Base-by-base conservation (phyloP, 2,113 vertebrate species). In the Neomonachus schauinslandi region DNA sequence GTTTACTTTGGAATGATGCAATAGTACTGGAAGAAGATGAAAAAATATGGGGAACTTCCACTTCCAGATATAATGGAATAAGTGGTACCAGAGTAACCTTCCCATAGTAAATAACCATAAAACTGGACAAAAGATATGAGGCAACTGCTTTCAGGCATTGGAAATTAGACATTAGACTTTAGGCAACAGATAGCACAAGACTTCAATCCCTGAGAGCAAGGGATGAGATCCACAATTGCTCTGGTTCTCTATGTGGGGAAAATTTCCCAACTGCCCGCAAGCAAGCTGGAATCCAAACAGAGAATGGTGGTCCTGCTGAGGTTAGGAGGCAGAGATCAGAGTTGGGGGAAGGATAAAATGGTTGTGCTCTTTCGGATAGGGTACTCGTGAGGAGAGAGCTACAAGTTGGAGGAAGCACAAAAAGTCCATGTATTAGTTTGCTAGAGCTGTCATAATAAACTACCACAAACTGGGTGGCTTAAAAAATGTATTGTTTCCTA, bases 1-100 rank as follows among this genome's bases (percentile, higher is more conserved):
- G 82, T 87, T 79, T 80, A 96, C 69, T 92, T 93, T 85, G 39
- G 86, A 82, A 93, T 76, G 36, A 71, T 63, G 13, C 26, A 81
- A 42, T 28, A 83, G 42, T 77, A 95, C 61, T 97, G 26, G 26
- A 69, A 92, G n/a, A 90, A 80, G 12, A 89, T 42, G 28, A 83
- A 92, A 89, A 86, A 72, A 67, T 59, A 67, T 53, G 22, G 26
- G 22, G 12, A 77, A 82, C 24, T 91, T 93, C 39, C 4, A 84
- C 21, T 77, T 92, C 39, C 26, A 92, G 36, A 80, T 92, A 67
- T 53, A 79, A 39, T 39, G 42, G 12, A 80, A 82, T 74, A 93
- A 55, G 21, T 22, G 67, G 28, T 63, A 82, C 42, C 59, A 87
- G 39, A 91, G 31, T 49, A 91, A 53, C 1, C 55, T 46, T 49